A percentile compares a stretch with the other conserved stretches of the same genome.
These are phyloP conservation scores for Acanthosepion esculentum DNA, from an alignment of 2,888 invertebrate genomes.

Conservation along the genomic window DNA sequence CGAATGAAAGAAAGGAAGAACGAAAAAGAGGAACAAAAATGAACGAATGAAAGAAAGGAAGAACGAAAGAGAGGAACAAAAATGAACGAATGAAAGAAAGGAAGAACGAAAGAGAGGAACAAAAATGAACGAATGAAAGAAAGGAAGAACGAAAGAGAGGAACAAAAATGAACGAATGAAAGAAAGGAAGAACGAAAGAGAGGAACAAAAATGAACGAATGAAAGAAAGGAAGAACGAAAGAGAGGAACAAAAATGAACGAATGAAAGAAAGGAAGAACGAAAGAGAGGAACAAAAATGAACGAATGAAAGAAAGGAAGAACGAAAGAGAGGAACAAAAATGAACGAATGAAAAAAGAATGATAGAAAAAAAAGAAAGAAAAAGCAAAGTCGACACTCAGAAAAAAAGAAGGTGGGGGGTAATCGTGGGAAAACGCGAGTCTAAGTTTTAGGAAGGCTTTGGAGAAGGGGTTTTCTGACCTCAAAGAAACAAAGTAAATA, in stretches of 20 bases:
- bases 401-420: background rate
- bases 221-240: background rate
- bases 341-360: too few species aligned
- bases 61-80: background rate
- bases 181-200: background rate
- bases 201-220: rapidly evolving
- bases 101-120: background rate
- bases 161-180: background rate
- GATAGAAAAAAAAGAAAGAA: background rate
- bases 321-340: background rate
- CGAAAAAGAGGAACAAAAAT: background rate
- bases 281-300: background rate
- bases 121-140: too few species aligned
- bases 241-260: background rate
- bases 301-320: background rate
- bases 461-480: background rate
- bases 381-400: background rate
- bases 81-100: rapidly evolving
- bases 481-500: slow-evolving; percentile 33
- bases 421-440: background rate
- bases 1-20: background rate
- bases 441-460: background rate
- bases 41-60: background rate
- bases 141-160: background rate
- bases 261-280: background rate